These are phyloP conservation scores for Danaus plexippus DNA, from an alignment of 1,140 invertebrate genomes.

Conservation along the genomic window DNA sequence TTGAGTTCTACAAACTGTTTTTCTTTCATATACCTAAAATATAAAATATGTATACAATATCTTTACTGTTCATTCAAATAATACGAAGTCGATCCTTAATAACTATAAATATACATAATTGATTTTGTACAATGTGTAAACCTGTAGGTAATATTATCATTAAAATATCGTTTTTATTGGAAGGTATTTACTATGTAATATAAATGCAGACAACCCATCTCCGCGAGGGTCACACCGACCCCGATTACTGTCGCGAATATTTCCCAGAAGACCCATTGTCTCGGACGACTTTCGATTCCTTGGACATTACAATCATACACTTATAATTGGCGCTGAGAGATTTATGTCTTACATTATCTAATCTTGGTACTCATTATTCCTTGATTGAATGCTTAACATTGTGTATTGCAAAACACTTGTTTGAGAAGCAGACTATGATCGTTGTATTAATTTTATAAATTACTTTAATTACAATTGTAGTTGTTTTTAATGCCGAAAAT, in stretches of 20 bases:
- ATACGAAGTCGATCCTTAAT: no score
- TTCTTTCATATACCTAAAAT: no score
- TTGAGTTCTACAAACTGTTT: no score
- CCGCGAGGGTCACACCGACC: constrained; percentile 13
- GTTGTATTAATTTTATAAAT: no score
- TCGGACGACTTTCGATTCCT: constrained; percentile 21
- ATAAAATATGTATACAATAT: no score
- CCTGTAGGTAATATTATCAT: constrained; percentile 4
- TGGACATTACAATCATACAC: constrained; percentile 31
- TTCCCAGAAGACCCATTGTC: constrained; percentile 32
- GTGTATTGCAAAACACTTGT: no score
- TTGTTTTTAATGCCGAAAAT: no score
- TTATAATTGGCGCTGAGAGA: constrained; percentile 33
- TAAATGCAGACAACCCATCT: constrained; percentile 3
- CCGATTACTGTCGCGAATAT: constrained; percentile 23
- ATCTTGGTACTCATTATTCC: constrained; percentile 31
- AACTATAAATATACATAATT: no score
- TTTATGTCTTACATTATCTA: constrained; percentile 35
- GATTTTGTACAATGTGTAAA: no score
- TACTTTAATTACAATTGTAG: no score
- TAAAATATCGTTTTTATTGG: neutral
- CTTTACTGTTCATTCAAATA: no score
- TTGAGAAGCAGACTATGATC: no score
- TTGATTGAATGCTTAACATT: constrained; percentile 18
- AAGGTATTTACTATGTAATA: neutral